Percentiles rank a stretch among this genome's conserved stretches.
phyloP scores from a whole-genome alignment of 2,888 invertebrate species.

The Allacma fusca region DNA sequence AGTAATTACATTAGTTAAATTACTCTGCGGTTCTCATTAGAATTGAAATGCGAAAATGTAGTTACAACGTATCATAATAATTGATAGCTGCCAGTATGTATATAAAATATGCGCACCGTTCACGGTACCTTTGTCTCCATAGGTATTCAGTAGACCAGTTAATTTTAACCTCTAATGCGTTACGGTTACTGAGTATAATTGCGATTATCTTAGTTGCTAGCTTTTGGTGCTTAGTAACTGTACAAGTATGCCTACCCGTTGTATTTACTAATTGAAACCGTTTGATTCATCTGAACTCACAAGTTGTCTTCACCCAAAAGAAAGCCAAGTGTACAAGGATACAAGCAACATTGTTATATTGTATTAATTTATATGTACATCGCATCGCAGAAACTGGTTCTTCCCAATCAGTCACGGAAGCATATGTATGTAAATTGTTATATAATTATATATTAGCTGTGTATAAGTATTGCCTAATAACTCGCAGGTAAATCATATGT shows the following conservation, averaged over 20 bases:
- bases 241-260: too few species aligned
- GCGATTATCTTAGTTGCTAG: too few species aligned
- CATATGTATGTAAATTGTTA: background rate
- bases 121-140: background rate
- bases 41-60: too few species aligned
- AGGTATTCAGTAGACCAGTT: background rate
- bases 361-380: background rate
- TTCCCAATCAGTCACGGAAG: background rate
- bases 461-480: too few species aligned
- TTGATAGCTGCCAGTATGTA: slow-evolving; percentile 1
- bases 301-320: background rate
- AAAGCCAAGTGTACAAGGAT: slow-evolving; percentile 9
- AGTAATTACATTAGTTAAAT: background rate
- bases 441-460: too few species aligned
- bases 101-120: slow-evolving; percentile 1
- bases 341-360: background rate
- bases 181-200: background rate
- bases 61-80: background rate
- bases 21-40: too few species aligned
- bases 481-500: too few species aligned
- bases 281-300: background rate
- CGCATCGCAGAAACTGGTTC: background rate
- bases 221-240: too few species aligned
- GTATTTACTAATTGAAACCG: background rate
- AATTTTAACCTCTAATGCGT: background rate